Percentiles rank a stretch among this genome's conserved stretches.
Evolutionary conservation across 2,888 invertebrate genomes (phyloP).

Genomic region (Orchesellides sinensis): DNA sequence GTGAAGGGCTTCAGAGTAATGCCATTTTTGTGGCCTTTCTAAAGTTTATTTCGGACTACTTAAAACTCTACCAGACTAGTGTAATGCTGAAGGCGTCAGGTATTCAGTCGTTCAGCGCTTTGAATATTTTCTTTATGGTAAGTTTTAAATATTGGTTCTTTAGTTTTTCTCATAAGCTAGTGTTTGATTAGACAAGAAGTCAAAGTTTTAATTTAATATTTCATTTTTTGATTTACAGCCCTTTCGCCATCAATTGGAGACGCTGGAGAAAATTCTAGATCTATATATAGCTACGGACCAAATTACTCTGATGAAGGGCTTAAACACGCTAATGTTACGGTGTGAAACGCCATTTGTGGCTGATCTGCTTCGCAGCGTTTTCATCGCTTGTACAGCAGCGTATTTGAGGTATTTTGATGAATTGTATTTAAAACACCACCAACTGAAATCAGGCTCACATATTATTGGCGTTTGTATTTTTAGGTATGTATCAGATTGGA

Average conservation of each 20-base stretch:
- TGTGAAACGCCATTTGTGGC: slow-evolving; percentile 63
- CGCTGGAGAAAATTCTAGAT: slow-evolving; percentile 61
- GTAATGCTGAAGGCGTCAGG: slow-evolving; percentile 68
- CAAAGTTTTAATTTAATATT: slow-evolving; percentile 16
- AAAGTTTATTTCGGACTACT: slow-evolving; percentile 68
- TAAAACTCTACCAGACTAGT: slow-evolving; percentile 69
- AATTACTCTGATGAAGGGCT: slow-evolving; percentile 60
- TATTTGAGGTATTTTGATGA: slow-evolving; percentile 63
- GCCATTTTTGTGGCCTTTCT: slow-evolving; percentile 64
- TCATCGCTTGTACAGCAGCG: slow-evolving; percentile 67
- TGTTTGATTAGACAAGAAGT: not conserved
- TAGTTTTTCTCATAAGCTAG: not conserved
- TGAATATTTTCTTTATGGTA: slow-evolving; percentile 68
- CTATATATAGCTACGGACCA: slow-evolving; percentile 56
- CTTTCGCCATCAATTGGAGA: slow-evolving; percentile 62
- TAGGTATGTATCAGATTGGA: slow-evolving; percentile 74
- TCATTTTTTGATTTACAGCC: slow-evolving; percentile 68
- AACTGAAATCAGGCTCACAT: not conserved
- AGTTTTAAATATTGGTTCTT: not conserved
- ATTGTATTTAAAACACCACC: not conserved
- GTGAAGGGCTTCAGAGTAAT: slow-evolving; percentile 19
- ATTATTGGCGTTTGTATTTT: no score
- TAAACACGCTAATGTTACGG: slow-evolving; percentile 68
- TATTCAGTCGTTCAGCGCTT: slow-evolving; percentile 57
- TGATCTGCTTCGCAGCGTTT: slow-evolving; percentile 66